Base-by-base conservation (phyloP, 92 coral and sea anemone genomes). In the Epizoanthus rinbou region DNA sequence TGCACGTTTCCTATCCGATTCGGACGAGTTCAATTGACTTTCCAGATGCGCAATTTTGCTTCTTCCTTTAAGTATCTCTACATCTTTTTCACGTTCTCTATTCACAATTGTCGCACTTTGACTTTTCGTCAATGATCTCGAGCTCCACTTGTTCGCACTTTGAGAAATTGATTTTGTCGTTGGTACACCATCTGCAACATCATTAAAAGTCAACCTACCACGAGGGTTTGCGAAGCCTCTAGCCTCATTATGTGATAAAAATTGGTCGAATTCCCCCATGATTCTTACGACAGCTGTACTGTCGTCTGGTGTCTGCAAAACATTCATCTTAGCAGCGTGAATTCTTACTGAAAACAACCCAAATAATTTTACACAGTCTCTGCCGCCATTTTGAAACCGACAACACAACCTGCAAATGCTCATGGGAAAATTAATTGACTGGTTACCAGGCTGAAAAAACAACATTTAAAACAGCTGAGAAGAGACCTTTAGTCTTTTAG, bases 281-380 rank as follows among this genome's bases (percentile, higher is more conserved):
- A 97, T 93, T 28, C 93, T 85, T 23, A 97, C 92, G 66, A 97
- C 94, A 41, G 98, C 99, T 21, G 99, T 97, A 64, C 98, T 92
- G 67, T 97, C 99, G 45, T 97, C 99, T 63, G 99, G 99, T 19
- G 99, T 97, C 84, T 85, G 93, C 84, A 92, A 86, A 67, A 95
- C 84, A 87, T 92, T 93, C 95, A 91, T 93, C 53, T 60, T 79
- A 19, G 19, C 19, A 6, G 57, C 66, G 72, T 53, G 15, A 18
- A 14, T 3, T 43, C n/a, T 54, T 37, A 52, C 28, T n/a, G 13
- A 57, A 23, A 33, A 52, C 57, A 31, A 13, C 23, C 35, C 6
- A 43, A 17, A 28, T 28, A 28, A 22, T 14, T n/a, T 57, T 16
- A 1, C 28, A 22, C 18, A 8, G 25, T 17, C 67, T 62, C 54